Conservation (phyloP, 2,113 vertebrate genomes). For the Stegostoma tigrinum region DNA sequence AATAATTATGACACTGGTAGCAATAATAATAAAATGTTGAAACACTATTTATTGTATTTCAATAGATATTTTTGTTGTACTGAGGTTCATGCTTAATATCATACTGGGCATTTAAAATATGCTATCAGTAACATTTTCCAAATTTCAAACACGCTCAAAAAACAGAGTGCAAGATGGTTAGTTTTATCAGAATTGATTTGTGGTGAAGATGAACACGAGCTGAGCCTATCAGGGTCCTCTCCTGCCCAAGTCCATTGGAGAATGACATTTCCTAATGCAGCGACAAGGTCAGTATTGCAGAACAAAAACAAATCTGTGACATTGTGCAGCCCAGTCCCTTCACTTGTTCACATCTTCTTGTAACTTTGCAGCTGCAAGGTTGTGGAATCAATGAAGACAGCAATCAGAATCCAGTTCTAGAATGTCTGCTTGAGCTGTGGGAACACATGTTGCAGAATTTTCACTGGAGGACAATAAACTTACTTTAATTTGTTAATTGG, state of each 20-base stretch:
- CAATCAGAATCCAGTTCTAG: background rate
- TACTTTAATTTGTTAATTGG: conserved; percentile 1
- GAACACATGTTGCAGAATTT: conserved; percentile 1
- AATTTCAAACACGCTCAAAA: conserved; percentile 4
- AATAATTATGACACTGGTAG: background rate
- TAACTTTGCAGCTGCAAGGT: background rate
- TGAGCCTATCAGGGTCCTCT: background rate
- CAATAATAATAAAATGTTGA: background rate
- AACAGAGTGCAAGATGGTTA: background rate
- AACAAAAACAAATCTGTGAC: background rate
- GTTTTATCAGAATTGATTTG: background rate
- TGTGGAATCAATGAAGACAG: background rate
- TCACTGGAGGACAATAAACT: background rate
- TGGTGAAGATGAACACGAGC: background rate
- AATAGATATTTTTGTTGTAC: background rate
- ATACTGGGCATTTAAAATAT: conserved; percentile 3
- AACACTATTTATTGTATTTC: background rate
- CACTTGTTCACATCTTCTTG: background rate
- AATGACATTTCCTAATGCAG: background rate
- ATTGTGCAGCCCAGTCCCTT: background rate
- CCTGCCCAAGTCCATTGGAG: background rate
- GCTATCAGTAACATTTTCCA: background rate
- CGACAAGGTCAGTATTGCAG: background rate
- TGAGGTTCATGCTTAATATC: background rate
- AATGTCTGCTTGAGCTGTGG: background rate